Evolutionary conservation across 2,888 invertebrate species (phyloP), one percentile per base, ranked within the genome.

Genomic region (Acleris emargana): DNA sequence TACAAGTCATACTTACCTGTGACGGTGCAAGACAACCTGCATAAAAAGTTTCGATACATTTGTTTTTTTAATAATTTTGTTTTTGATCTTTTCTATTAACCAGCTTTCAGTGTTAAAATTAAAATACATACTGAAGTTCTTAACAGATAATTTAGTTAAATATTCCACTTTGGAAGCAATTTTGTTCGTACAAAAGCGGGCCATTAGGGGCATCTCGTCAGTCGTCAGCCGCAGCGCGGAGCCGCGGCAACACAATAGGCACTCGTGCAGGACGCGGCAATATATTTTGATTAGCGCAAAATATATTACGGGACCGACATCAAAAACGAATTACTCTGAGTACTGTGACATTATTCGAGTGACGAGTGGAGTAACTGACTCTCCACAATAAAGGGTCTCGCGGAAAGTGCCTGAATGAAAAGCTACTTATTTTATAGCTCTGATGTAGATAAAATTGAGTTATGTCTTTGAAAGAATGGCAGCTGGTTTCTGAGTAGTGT

Each of bases 201-300:
- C 61, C 47, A 57, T 66, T 66, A 60, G 64, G 58, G 45, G 51
- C 61, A 66, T 61, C 61, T 61, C 22, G 60, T 50, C 60, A 59
- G 64, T 64, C 60, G 66, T 66, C 66, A 57, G 28, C 45, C 47
- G 61, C 66, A 61, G 62, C 50, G 50, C 62, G 45, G 28, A 17
- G 59, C 54, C 68, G 54, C 59, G 66, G 68, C 77, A 64, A 64
- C 64, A 78, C 78, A 80, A 78, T 75, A 74, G 51, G 58, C 73
- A 72, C 73, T 71, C 73, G 70, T 75, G 73, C 76, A 69, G 75
- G 77, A 76, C 76, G 71, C 72, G 71, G 81, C 82, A 79, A 77
- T 86, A 86, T 83, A 84, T 84, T 86, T 86, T 85, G 84, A 83
- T 84, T 84, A 84, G 79, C 78, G 70, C 76, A 68, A 74, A 74